Conservation (phyloP, 2,888 invertebrate genomes). For the Agapostemon virescens region DNA sequence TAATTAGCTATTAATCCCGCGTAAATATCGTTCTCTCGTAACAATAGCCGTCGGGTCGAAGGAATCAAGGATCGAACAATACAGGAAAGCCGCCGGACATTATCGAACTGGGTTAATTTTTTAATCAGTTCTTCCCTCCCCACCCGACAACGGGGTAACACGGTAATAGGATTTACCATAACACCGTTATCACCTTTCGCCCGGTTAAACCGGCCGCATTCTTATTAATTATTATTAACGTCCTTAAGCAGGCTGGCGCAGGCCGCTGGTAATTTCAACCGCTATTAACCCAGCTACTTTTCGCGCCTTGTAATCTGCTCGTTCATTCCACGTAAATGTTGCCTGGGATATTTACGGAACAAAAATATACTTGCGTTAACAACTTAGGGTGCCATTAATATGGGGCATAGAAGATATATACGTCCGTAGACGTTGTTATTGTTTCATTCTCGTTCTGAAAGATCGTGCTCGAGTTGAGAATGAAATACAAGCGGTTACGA, state of each 20-base stretch:
- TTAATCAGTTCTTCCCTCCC: constrained; percentile 60
- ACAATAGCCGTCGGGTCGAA: neutral
- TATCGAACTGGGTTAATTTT: constrained; percentile 68
- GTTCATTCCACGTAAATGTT: constrained; percentile 8
- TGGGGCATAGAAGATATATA: neutral
- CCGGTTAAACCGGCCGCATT: constrained; percentile 54
- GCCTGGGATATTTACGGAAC: constrained; percentile 32
- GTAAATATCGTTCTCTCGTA: constrained; percentile 28
- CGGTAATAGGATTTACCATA: constrained; percentile 61
- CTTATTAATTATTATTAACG: constrained; percentile 67
- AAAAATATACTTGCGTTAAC: constrained; percentile 22
- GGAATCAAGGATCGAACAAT: constrained; percentile 15
- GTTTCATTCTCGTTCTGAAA: neutral
- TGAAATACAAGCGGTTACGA: neutral
- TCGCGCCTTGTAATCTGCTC: constrained; percentile 46
- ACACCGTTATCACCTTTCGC: constrained; percentile 63
- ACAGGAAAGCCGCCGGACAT: constrained; percentile 25
- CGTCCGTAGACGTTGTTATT: neutral
- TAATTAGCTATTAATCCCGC: constrained; percentile 46
- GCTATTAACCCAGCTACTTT: constrained; percentile 53
- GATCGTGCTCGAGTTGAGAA: neutral
- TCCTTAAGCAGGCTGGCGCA: constrained; percentile 34
- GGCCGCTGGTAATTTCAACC: constrained; percentile 54
- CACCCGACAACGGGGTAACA: constrained; percentile 20
- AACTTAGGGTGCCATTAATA: constrained; percentile 20